Percentiles rank a stretch among this genome's conserved stretches.
phyloP scores from a whole-genome alignment of 2,113 vertebrate genomes.

The Orientallactaga bullata region DNA sequence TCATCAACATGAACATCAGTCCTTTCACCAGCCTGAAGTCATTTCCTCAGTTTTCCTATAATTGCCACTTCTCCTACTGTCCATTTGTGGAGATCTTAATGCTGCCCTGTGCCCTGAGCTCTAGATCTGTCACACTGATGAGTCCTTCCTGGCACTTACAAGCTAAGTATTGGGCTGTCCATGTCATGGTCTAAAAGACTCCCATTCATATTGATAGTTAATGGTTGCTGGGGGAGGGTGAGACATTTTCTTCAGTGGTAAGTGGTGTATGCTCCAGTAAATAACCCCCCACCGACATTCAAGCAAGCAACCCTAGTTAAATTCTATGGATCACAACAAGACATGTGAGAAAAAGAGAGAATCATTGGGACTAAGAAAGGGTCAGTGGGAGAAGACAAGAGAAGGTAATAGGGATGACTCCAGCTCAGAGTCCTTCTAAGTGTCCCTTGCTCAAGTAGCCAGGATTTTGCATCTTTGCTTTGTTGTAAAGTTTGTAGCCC shows the following conservation, averaged over 20 bases:
- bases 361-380: too few relatives aligned
- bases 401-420: too few relatives aligned
- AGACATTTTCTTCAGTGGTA: too few relatives aligned
- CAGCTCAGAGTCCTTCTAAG: not conserved
- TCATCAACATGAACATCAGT: not conserved
- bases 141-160: not conserved
- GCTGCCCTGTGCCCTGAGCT: not conserved
- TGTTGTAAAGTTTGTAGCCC: not conserved
- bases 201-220: not conserved
- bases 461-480: not conserved
- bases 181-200: not conserved
- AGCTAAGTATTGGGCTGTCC: not conserved
- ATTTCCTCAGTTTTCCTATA: slow-evolving; percentile 17
- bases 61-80: not conserved
- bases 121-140: not conserved
- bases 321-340: too few relatives aligned
- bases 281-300: too few relatives aligned
- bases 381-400: too few relatives aligned
- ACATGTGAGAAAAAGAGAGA: too few relatives aligned
- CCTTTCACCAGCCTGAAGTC: slow-evolving; percentile 5
- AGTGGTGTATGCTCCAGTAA: too few relatives aligned
- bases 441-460: not conserved
- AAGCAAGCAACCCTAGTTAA: too few relatives aligned
- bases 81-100: not conserved
- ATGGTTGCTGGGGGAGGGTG: too few relatives aligned